phyloP scores from a whole-genome alignment of 2,113 vertebrate genomes.

The Crotalus horridus region DNA sequence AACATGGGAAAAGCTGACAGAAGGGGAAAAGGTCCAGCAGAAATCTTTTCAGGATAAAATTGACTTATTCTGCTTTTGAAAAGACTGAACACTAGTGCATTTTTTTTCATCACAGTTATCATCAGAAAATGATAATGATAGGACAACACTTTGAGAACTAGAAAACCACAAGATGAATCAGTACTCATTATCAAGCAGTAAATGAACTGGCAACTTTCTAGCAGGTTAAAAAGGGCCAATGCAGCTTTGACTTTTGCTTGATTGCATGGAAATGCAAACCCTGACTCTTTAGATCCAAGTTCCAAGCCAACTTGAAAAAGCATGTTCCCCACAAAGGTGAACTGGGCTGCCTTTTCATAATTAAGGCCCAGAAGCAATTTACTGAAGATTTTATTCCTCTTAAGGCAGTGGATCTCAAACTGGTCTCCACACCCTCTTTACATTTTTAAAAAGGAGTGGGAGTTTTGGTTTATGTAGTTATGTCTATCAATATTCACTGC shows the following conservation, averaged over 20 bases:
- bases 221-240: neutral
- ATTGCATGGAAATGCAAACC: neutral
- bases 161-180: neutral
- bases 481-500: neutral
- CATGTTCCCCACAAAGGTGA: neutral
- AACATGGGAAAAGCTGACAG: neutral
- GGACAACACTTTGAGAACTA: neutral
- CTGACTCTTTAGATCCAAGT: neutral
- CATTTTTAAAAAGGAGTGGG: neutral
- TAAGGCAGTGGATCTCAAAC: neutral
- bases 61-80: neutral
- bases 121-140: neutral
- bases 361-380: neutral
- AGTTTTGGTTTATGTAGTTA: neutral
- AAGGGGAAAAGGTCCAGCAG: neutral
- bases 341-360: neutral
- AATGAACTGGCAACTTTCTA: neutral
- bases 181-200: neutral
- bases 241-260: neutral
- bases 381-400: neutral
- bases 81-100: neutral
- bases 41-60: neutral
- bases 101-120: neutral
- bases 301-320: neutral
- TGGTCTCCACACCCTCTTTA: neutral